Base-by-base conservation (phyloP, 1,140 invertebrate genomes). In the Drosophila elegans region DNA sequence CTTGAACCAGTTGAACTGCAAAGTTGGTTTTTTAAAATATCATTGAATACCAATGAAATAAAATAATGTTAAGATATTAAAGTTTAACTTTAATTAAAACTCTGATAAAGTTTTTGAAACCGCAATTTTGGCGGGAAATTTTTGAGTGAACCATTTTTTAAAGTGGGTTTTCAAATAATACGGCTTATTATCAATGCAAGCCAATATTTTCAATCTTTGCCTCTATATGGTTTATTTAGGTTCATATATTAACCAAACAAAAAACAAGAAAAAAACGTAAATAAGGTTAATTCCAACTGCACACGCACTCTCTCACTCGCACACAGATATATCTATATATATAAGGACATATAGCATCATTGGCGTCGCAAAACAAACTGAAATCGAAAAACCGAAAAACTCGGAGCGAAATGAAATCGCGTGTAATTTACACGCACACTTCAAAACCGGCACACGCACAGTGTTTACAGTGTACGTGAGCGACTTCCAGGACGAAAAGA, bases 281-380 rank as follows among this genome's bases (percentile, higher is more conserved):
- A 84, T 78, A 75, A 78, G 72, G 45, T 63, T 55, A 72, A 54
- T 60, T 49, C 54, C 62, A 75, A 13, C 5, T 59, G 42, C 66
- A 60, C 57, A 54, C 62, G 32, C 56, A 45, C 57, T 49, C 44
- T 42, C 63, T 51, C 46, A 51, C 52, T 60, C 39, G 25, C 64
- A 52, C 39, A 61, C 7, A 74, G n/a, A 27, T 9, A 60, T 10
- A 16, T 6, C 34, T 11, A 69, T 21, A 46, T 34, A 51, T 12
- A 52, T 51, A 21, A 29, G 27, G 52, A 68, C 52, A 64, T 59
- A 42, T 57, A 57, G 44, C 53, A 68, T 69, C 71, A 84, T 88
- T 88, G 83, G 84, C 72, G 78, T 84, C 69, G 68, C 78, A 89
- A 80, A 79, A 79, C 79, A 79, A 86, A 88, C 83, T 88, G 76